Conservation (phyloP, 2,888 invertebrate genomes). For the Helobdella robusta region DNA sequence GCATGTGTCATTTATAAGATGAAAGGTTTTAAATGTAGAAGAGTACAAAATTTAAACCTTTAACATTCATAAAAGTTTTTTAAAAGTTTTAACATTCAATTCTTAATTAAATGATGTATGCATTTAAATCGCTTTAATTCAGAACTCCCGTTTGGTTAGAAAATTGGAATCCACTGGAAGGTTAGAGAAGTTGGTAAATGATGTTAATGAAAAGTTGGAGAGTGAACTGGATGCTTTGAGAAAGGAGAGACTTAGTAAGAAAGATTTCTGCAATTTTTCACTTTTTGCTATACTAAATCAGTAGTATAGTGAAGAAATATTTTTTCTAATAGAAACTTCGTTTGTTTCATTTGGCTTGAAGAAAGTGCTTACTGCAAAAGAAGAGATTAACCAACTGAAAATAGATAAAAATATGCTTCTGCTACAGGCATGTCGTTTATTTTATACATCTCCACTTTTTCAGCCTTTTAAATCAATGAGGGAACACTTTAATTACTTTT, state of each 20-base stretch:
- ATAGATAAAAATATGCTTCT: background rate
- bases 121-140: no score
- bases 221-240: background rate
- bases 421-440: background rate
- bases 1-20: no score
- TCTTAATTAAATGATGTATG: no score
- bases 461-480: no score
- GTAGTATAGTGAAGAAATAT: no score
- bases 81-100: no score
- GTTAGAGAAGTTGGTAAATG: background rate
- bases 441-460: no score
- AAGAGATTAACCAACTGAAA: background rate
- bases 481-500: background rate
- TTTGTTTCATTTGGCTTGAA: background rate
- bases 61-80: no score
- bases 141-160: background rate
- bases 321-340: background rate
- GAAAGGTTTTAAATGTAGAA: no score
- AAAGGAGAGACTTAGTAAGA: background rate
- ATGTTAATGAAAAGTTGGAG: background rate
- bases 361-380: background rate
- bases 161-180: background rate
- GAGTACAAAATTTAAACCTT: no score
- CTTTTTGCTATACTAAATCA: no score
- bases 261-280: no score